phyloP scores from a whole-genome alignment of 2,797 vertebrate genomes.

The Xenopus petersii region DNA sequence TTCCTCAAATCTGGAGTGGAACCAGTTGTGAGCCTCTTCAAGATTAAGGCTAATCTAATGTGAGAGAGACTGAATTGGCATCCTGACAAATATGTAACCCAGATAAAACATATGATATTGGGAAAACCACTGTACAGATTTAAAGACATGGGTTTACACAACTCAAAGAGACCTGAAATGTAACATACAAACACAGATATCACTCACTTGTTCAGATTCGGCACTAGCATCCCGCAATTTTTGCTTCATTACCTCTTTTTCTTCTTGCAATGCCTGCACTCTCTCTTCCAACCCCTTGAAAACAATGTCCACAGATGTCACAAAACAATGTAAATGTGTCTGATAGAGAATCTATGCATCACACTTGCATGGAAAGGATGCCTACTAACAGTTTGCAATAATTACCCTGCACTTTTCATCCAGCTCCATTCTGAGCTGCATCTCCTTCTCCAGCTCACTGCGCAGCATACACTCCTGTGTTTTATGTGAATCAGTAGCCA shows the following conservation, averaged over 20 bases:
- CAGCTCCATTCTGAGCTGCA: constrained; percentile 53
- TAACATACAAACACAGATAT: background rate
- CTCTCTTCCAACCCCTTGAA: constrained; percentile 62
- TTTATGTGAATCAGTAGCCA: constrained; percentile 58
- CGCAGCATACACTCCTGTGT: constrained; percentile 51
- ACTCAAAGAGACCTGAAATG: background rate
- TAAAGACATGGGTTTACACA: background rate
- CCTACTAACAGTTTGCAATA: too few species aligned
- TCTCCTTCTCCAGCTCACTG: constrained; percentile 52
- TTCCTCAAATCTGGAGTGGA: constrained; percentile 58
- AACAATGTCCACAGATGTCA: background rate
- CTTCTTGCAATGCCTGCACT: constrained; percentile 57
- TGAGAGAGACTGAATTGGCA: background rate
- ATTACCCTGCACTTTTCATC: constrained; percentile 59
- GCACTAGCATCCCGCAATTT: constrained; percentile 62
- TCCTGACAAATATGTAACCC: too few species aligned
- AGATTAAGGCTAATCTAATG: constrained; percentile 62
- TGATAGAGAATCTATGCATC: background rate
- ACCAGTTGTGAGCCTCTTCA: constrained; percentile 63
- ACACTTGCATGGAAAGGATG: too few species aligned
- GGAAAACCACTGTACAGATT: too few species aligned
- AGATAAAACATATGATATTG: too few species aligned
- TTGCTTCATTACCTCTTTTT: constrained; percentile 57
- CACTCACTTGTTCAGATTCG: constrained; percentile 65
- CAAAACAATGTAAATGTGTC: background rate